Evolutionary conservation across 92 coral and sea anemone genomes (phyloP).

Genomic region (Umimayanthus kanabou): DNA sequence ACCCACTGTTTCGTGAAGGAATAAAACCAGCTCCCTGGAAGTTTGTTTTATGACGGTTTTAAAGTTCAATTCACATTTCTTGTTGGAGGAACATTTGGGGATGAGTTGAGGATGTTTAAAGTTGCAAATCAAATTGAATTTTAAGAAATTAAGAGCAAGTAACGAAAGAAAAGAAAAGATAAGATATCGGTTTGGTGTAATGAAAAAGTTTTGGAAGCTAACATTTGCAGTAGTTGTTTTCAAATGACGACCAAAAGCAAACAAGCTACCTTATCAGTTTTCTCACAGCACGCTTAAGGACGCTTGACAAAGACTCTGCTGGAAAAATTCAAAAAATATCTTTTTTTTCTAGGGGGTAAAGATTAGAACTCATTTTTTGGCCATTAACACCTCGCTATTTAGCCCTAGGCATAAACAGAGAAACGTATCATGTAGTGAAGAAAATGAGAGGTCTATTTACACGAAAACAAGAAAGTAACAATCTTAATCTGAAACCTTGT

Average conservation of each 20-base stretch:
- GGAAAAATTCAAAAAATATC: background rate
- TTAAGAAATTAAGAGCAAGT: background rate
- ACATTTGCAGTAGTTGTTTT: background rate
- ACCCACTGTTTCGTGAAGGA: slow-evolving; percentile 46
- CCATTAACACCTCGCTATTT: slow-evolving; percentile 36
- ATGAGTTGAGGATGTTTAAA: background rate
- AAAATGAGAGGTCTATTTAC: background rate
- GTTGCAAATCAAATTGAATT: background rate
- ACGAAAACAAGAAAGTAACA: background rate
- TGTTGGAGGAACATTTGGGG: background rate
- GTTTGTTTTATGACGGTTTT: slow-evolving; percentile 31
- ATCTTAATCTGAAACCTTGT: background rate
- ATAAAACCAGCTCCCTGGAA: slow-evolving; percentile 15
- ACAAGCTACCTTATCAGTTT: slow-evolving; percentile 7
- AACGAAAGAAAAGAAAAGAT: background rate
- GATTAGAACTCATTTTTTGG: slow-evolving; percentile 22
- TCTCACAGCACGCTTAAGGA: slow-evolving; percentile 24
- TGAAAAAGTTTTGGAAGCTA: background rate
- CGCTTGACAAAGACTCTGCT: slow-evolving; percentile 10
- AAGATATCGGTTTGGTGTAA: background rate
- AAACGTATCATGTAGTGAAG: background rate
- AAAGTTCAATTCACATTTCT: slow-evolving; percentile 43
- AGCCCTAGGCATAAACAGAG: slow-evolving; percentile 11
- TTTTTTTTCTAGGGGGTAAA: slow-evolving; percentile 31
- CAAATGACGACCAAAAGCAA: slow-evolving; percentile 7